Base-by-base conservation (phyloP, 2,888 invertebrate genomes). In the Ctenicera cuprea region DNA sequence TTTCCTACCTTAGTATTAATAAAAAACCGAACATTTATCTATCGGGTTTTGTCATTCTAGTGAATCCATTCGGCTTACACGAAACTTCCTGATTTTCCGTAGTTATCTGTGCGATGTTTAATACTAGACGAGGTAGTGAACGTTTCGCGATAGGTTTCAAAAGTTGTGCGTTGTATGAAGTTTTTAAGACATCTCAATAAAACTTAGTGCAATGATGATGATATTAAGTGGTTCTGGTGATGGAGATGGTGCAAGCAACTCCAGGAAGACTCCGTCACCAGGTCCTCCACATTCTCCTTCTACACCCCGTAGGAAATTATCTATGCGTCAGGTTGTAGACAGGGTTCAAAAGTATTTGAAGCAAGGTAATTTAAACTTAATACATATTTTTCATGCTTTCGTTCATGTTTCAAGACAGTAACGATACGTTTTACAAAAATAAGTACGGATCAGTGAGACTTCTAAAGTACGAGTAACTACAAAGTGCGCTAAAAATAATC, bases 311-410 rank as follows among this genome's bases (percentile, higher is more conserved):
- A 81, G 84, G 67, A 84, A 83, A 72, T 77, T 83, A 50, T 82
- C 83, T n/a, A 81, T 85, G 75, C 77, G 83, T 48, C 79, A 80
- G 48, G 82, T 85, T 45, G 83, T 80, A 65, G 83, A 84, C 71
- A 80, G 83, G 38, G 78, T 85, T 41, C 85, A 85, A 69, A 83
- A 83, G 68, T 84, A 83, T 76, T 80, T 85, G 30, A 79, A 79
- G 26, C 82, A 82, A 81, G 83, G 81, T 80, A 79, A 22, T 41
- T n/a, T n/a, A n/a, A 12, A 12, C 7, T 38, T 12, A 38, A 38
- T 26, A 26, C 5, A 26, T 26, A n/a, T n/a, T n/a, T n/a, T n/a
- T n/a, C n/a, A n/a, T n/a, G n/a, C n/a, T 26, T 54, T 37, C 16
- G n/a, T 48, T n/a, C 18, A 14, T 48, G 9, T 16, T 8, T 48